These are phyloP conservation scores for Cottoperca gobio DNA, from an alignment of 2,797 vertebrate species.

Conservation along the genomic window DNA sequence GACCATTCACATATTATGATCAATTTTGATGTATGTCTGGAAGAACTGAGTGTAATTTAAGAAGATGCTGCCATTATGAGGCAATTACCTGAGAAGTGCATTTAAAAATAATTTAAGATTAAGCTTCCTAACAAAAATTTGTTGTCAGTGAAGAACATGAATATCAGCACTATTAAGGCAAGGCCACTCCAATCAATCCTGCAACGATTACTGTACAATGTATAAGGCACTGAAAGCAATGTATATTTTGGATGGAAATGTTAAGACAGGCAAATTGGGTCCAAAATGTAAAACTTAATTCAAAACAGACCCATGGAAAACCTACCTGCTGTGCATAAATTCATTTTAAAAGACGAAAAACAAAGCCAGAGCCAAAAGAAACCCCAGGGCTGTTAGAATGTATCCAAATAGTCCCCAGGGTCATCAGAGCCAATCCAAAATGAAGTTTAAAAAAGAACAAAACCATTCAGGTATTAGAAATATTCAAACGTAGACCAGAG, in stretches of 20 bases:
- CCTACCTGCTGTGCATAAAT: too few species aligned
- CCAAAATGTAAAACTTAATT: not conserved
- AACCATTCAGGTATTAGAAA: not conserved
- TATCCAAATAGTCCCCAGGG: not conserved
- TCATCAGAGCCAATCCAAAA: not conserved
- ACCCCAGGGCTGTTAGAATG: not conserved
- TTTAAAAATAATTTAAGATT: not conserved
- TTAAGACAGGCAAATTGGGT: not conserved
- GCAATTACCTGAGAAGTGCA: not conserved
- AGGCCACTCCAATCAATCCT: too few species aligned
- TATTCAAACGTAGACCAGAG: not conserved
- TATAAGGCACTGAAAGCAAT: too few species aligned
- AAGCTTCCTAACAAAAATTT: not conserved
- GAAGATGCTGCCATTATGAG: not conserved
- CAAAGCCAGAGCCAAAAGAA: not conserved
- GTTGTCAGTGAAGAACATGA: not conserved
- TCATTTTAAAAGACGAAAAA: not conserved
- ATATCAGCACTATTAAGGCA: not conserved
- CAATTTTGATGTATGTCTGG: not conserved
- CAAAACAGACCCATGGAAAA: not conserved
- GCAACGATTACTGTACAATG: constrained; percentile 1
- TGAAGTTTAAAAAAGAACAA: not conserved
- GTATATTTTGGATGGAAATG: not conserved
- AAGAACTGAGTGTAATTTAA: not conserved
- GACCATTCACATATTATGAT: not conserved